phyloP scores from a whole-genome alignment of 2,888 invertebrate species.

The Saturnia japonica region DNA sequence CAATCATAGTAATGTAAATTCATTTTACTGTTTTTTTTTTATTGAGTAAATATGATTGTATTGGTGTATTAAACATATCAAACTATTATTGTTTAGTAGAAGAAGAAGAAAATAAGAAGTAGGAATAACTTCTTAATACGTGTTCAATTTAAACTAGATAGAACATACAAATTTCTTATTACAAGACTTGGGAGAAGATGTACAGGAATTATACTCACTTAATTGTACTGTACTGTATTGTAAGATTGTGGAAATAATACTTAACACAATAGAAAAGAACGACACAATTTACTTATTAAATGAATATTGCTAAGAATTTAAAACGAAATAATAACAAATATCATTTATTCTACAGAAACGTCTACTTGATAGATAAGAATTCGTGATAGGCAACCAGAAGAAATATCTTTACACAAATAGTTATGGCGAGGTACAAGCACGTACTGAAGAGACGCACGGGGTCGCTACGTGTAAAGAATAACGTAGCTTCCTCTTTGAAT shows the following conservation, averaged over 20 bases:
- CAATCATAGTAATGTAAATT: too few relatives aligned
- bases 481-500: slow-evolving; percentile 41
- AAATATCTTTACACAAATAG: slow-evolving; percentile 31
- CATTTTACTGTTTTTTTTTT: too few relatives aligned
- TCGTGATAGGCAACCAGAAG: slow-evolving; percentile 8
- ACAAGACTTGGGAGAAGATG: too few relatives aligned
- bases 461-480: slow-evolving; percentile 43
- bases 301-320: not conserved
- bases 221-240: too few relatives aligned
- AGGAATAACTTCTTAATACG: too few relatives aligned
- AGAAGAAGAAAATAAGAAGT: too few relatives aligned
- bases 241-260: not conserved
- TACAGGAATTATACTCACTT: too few relatives aligned
- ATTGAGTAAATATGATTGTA: too few relatives aligned
- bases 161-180: too few relatives aligned
- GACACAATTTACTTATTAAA: not conserved
- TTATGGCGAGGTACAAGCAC: slow-evolving; percentile 41
- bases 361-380: slow-evolving; percentile 11
- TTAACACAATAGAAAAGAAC: not conserved
- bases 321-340: not conserved
- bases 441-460: slow-evolving; percentile 40
- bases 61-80: too few relatives aligned
- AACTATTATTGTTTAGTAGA: too few relatives aligned
- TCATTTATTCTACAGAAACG: slow-evolving; percentile 5
- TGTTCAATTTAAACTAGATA: too few relatives aligned